A percentile compares a stretch with the other conserved stretches of the same genome.
These are phyloP conservation scores for Psophia crepitans DNA, from an alignment of 2,113 vertebrate genomes.

Conservation along the genomic window DNA sequence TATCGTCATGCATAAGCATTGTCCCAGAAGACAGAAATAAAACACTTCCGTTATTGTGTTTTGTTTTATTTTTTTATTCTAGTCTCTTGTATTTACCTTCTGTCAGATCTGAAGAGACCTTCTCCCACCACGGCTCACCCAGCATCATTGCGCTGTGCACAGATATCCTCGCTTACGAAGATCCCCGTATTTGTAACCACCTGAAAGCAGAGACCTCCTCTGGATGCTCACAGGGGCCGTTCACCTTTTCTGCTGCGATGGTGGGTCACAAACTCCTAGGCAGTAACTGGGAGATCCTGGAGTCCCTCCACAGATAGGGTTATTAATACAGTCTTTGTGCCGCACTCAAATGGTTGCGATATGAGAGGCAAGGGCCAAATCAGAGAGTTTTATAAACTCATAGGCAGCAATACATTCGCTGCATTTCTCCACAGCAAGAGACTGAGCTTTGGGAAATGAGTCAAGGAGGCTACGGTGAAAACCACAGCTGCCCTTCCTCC, in stretches of 20 bases:
- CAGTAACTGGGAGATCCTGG: background rate
- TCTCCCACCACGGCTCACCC: background rate
- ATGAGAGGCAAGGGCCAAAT: background rate
- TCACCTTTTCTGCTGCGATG: background rate
- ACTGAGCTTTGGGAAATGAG: background rate
- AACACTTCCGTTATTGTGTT: background rate
- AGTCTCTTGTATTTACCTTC: background rate
- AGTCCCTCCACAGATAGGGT: background rate
- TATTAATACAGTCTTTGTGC: background rate
- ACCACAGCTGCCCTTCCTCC: background rate
- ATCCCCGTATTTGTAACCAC: background rate
- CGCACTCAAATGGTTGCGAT: background rate
- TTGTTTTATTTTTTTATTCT: conserved; percentile 41
- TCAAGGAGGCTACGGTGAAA: background rate
- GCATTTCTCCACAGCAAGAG: background rate
- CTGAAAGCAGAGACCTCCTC: background rate
- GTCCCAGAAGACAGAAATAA: conserved; percentile 42
- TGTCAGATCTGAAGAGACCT: background rate
- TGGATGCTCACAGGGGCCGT: background rate
- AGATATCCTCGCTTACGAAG: background rate
- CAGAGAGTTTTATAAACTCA: background rate
- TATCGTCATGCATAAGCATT: background rate
- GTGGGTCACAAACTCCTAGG: background rate
- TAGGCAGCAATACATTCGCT: background rate
- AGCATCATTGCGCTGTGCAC: background rate